phyloP scores from a whole-genome alignment of 1,140 invertebrate genomes.

The Homarus americanus region DNA sequence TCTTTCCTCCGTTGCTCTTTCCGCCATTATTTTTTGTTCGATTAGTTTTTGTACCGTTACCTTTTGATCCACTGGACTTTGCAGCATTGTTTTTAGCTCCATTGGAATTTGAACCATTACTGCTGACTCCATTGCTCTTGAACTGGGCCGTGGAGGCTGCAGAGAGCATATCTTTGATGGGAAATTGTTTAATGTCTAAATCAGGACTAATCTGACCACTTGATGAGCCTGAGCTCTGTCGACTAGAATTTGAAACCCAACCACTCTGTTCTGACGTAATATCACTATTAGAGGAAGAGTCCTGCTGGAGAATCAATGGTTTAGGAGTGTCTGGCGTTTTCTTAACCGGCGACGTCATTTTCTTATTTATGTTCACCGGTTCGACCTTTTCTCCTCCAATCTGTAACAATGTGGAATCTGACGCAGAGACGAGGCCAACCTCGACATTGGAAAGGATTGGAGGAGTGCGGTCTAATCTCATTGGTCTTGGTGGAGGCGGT shows the following conservation, averaged over 20 bases:
- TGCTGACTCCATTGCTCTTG: slow-evolving; percentile 61
- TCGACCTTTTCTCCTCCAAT: slow-evolving; percentile 73
- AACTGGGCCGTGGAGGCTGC: slow-evolving; percentile 64
- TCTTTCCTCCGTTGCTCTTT: slow-evolving; percentile 49
- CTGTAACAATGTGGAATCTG: slow-evolving; percentile 77
- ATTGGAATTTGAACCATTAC: slow-evolving; percentile 56
- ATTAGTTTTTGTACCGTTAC: slow-evolving; percentile 53
- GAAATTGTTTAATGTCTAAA: slow-evolving; percentile 71
- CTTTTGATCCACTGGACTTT: slow-evolving; percentile 43
- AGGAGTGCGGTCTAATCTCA: slow-evolving; percentile 76
- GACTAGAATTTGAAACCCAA: slow-evolving; percentile 79
- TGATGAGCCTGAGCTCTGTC: slow-evolving; percentile 77
- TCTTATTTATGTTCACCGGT: slow-evolving; percentile 49
- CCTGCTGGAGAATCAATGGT: slow-evolving; percentile 62
- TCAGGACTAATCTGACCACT: slow-evolving; percentile 76
- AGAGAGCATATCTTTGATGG: slow-evolving; percentile 72
- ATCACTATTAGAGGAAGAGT: slow-evolving; percentile 77
- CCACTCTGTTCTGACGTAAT: slow-evolving; percentile 79
- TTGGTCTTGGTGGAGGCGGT: slow-evolving; percentile 67
- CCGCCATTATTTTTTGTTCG: slow-evolving; percentile 34
- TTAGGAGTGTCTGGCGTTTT: slow-evolving; percentile 69
- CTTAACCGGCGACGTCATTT: slow-evolving; percentile 71
- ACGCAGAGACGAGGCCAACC: slow-evolving; percentile 77
- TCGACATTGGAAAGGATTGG: slow-evolving; percentile 77
- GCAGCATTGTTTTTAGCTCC: slow-evolving; percentile 29